These are phyloP conservation scores for Gymnothorax javanicus DNA, from an alignment of 2,797 vertebrate species.

Conservation along the genomic window DNA sequence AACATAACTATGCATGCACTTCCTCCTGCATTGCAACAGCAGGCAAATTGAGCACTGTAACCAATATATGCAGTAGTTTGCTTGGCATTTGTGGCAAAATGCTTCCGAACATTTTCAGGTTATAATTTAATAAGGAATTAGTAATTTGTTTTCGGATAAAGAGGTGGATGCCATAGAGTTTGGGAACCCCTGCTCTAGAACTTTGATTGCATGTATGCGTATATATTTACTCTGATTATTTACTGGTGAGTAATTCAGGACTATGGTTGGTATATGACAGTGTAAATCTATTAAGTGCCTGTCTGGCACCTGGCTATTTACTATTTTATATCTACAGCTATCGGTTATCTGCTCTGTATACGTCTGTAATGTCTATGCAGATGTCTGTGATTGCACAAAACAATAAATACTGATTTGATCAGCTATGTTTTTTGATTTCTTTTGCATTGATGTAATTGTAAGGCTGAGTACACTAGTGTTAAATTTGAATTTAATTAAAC, in stretches of 20 bases:
- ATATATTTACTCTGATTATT: neutral
- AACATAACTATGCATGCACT: neutral
- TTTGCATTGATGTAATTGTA: neutral
- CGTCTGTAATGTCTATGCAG: neutral
- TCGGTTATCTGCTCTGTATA: neutral
- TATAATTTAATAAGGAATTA: neutral
- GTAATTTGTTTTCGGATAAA: neutral
- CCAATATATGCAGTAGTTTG: neutral
- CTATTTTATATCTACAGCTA: neutral
- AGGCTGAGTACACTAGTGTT: neutral
- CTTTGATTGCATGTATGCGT: neutral
- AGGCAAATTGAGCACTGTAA: neutral
- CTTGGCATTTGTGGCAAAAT: neutral
- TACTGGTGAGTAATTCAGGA: neutral
- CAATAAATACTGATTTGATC: neutral
- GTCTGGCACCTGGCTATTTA: neutral
- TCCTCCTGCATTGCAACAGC: neutral
- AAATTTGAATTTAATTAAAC: neutral
- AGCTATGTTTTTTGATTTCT: neutral
- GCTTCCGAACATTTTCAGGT: neutral
- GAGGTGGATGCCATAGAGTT: neutral
- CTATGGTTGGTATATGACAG: neutral
- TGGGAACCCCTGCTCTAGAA: neutral
- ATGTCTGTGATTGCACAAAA: neutral
- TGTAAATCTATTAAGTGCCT: neutral